phyloP scores from a whole-genome alignment of 1,140 invertebrate genomes.

The Cotesia vestalis region DNA sequence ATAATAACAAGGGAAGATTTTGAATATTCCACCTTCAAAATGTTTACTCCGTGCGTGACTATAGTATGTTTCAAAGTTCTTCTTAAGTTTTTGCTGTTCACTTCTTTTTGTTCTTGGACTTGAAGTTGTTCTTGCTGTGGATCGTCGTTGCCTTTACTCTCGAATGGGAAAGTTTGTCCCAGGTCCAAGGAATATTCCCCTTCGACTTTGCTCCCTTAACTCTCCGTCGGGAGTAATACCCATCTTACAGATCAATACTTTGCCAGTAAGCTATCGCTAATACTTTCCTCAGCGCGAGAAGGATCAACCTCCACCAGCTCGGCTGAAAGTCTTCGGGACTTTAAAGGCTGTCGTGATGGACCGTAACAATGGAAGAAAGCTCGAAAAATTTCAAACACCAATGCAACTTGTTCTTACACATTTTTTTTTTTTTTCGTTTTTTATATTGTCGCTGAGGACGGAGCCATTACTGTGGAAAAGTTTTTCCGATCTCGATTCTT shows the following conservation, averaged over 20 bases:
- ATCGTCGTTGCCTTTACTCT: not conserved
- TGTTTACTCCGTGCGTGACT: too few relatives aligned
- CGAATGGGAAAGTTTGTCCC: not conserved
- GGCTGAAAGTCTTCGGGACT: constrained; percentile 21
- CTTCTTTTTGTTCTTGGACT: not conserved
- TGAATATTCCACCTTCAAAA: too few relatives aligned
- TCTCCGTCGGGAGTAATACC: constrained; percentile 22
- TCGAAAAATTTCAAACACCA: not conserved
- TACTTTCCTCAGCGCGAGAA: constrained; percentile 31
- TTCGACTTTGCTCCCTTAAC: constrained; percentile 17
- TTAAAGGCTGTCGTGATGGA: constrained; percentile 18
- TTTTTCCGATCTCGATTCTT: too few relatives aligned
- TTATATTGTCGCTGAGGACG: not conserved
- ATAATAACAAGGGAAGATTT: too few relatives aligned
- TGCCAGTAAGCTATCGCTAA: constrained; percentile 36
- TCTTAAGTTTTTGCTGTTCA: too few relatives aligned
- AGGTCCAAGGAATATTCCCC: constrained; percentile 1
- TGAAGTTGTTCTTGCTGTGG: not conserved
- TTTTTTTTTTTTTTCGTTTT: not conserved
- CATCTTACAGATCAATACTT: constrained; percentile 30
- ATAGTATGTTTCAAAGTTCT: too few relatives aligned
- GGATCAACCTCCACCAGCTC: constrained; percentile 31
- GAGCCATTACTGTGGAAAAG: too few relatives aligned
- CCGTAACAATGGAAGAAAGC: constrained; percentile 12
- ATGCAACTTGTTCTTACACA: not conserved